Base-by-base conservation (phyloP, 2,797 vertebrate genomes). In the Apogon hyalosoma region DNA sequence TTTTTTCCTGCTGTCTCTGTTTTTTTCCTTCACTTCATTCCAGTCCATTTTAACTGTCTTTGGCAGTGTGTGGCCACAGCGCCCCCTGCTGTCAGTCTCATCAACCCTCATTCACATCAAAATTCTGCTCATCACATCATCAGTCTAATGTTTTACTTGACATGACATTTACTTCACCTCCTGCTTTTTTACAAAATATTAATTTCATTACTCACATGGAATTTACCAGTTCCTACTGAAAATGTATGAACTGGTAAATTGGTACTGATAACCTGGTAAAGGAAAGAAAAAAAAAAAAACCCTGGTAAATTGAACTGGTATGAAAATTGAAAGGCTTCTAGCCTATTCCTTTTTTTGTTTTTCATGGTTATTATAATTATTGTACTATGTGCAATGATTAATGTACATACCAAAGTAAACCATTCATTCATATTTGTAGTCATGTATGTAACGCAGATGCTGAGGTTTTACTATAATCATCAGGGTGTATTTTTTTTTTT, bases 61-160 rank as follows among this genome's bases (percentile, higher is more conserved):
- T 21, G 31, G 33, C 43, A 59, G 33, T 61, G 56, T 68, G 68
- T 64, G 74, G 75, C 73, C 68, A 81, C 69, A 89, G 88, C 43
- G 69, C 88, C 88, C 71, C 66, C 88, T 89, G 86, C 78, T 90
- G 89, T 81, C 72, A 24, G 46, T 15, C 12, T 40, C 51, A 48
- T 18, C 5, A 42, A 10, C 13, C 52, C 28, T 53, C 41, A 53
- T 67, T 77, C 57, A 40, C 63, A 40, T 63, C 45, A 67, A 31
- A 15, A 2, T 42, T n/a, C 55, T 19, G 12, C 42, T 72, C 63
- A 55, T 68, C 55, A 49, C 72, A 76, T 54, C 67, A 60, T 59
- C 8, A 24, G 49, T 72, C 62, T 36, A 56, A 69, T 48, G 18
- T 50, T 43, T 77, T 49, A 55, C 54, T 24, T 24, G 21, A 67